A percentile compares a stretch with the other conserved stretches of the same genome.
Evolutionary conservation across 2,797 vertebrate genomes (phyloP).

Genomic region (Xiphorhynchus erythropygius): DNA sequence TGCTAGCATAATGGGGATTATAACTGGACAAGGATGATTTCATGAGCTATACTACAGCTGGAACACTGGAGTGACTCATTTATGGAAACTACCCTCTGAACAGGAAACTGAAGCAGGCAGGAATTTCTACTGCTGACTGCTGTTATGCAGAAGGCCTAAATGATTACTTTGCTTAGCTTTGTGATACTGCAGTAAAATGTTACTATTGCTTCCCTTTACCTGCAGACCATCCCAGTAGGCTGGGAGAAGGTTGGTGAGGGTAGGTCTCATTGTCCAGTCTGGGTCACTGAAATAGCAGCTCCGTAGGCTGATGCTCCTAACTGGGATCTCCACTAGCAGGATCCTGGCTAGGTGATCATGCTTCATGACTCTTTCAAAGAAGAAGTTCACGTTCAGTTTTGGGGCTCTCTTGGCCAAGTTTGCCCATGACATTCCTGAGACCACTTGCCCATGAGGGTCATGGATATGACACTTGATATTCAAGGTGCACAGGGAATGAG

Average conservation of each 20-base stretch:
- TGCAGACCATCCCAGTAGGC: conserved; percentile 72
- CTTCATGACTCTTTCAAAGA: conserved; percentile 72
- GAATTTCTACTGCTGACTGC: not conserved
- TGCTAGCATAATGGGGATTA: not conserved
- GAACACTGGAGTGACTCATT: not conserved
- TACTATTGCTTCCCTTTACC: conserved; percentile 42
- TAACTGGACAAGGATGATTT: not conserved
- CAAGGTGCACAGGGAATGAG: conserved; percentile 58
- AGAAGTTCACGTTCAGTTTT: conserved; percentile 74
- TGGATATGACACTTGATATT: conserved; percentile 74
- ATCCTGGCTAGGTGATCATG: conserved; percentile 70
- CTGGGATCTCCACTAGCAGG: conserved; percentile 76
- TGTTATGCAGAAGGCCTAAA: not conserved
- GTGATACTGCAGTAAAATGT: not conserved
- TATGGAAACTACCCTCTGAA: not conserved
- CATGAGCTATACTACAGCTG: not conserved
- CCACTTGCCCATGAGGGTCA: conserved; percentile 73
- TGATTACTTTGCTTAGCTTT: not conserved
- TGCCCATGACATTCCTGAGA: conserved; percentile 76
- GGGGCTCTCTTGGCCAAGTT: conserved; percentile 66
- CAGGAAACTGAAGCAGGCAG: not conserved
- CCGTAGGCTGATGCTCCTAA: conserved; percentile 70
- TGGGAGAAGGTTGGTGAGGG: conserved; percentile 74
- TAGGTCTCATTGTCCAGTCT: conserved; percentile 70
- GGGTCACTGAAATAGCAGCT: conserved; percentile 71